These are phyloP conservation scores for Malurus leucopterus DNA, from an alignment of 2,797 vertebrate genomes.

Conservation along the genomic window DNA sequence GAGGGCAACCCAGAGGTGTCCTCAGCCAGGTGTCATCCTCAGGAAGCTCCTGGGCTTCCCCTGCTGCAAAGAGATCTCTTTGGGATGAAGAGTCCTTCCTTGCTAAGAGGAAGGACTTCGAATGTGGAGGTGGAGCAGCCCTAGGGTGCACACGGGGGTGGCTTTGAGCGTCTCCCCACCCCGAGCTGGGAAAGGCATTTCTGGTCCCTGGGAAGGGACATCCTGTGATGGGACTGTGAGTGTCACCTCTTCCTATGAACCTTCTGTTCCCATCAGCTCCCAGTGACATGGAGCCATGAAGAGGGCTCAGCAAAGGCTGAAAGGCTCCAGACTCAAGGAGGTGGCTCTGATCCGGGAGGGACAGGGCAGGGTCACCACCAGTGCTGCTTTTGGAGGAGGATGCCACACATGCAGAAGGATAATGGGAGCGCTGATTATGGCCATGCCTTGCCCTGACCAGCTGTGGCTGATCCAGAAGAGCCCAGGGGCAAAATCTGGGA, in stretches of 20 bases:
- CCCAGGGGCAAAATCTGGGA: not conserved
- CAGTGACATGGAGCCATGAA: too few species aligned
- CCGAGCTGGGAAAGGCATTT: not conserved
- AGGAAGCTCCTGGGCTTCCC: not conserved
- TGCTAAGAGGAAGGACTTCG: not conserved
- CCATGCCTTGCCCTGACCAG: not conserved
- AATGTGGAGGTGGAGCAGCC: not conserved
- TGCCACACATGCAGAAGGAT: not conserved
- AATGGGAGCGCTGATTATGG: fast-evolving
- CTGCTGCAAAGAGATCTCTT: not conserved
- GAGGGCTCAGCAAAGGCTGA: not conserved
- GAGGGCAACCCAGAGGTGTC: not conserved
- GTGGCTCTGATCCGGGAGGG: fast-evolving
- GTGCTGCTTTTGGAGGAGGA: not conserved
- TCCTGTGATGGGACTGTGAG: not conserved
- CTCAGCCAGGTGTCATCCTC: not conserved
- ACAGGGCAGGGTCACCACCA: not conserved
- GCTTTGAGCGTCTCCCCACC: not conserved
- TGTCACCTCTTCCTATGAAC: not conserved
- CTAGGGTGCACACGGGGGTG: fast-evolving
- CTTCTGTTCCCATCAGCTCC: not conserved
- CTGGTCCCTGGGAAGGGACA: not conserved
- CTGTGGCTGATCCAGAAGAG: not conserved
- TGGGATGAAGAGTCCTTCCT: not conserved
- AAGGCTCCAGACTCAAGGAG: not conserved